Base-by-base conservation (phyloP, 2,888 invertebrate genomes). In the Dasypogon diadema region DNA sequence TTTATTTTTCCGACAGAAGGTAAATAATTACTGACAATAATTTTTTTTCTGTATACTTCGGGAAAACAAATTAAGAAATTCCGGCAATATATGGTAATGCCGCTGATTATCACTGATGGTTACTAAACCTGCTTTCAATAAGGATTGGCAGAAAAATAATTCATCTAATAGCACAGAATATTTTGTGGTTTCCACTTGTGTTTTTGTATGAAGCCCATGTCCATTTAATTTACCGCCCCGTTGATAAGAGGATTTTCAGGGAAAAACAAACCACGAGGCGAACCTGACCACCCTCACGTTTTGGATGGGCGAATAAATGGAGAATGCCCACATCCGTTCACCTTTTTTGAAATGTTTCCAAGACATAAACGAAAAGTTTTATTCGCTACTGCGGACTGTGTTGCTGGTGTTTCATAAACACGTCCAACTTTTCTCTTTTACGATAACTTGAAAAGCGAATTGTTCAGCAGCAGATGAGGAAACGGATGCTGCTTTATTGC, bases 351-450 rank as follows among this genome's bases (percentile, higher is more conserved):
- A 68, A 21, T 24, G 48, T 48, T 68, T 24, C 8, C 26, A 68
- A 68, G 48, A 48, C 30, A 68, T 48, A 24, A 63, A 68, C 48
- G 22, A 68, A 68, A 68, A 68, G 18, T 14, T 48, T 16, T 14
- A 48, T 24, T 46, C 65, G 22, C 46, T 0, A 14, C 12, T 48
- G n/a, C 24, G 24, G 16, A 2, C 24, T 16, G 2, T 37, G 8
- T 34, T 18, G 42, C 12, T n/a, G 12, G 60, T 18, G 37, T 10
- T 21, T 37, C 37, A 34, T 10, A 42, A 12, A 3, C 37, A 60
- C 42, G 34, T 37, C 60, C 48, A 68, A 48, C n/a, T 65, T 24
- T 65, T 48, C 54, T 54, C 12, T 18, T 18, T n/a, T 54, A 21
- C 6, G 8, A 21, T 21, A 21, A 21, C 14, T 54, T 21, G 16